phyloP scores from a whole-genome alignment of 2,797 vertebrate genomes.

The Sebastes hopkinsi region DNA sequence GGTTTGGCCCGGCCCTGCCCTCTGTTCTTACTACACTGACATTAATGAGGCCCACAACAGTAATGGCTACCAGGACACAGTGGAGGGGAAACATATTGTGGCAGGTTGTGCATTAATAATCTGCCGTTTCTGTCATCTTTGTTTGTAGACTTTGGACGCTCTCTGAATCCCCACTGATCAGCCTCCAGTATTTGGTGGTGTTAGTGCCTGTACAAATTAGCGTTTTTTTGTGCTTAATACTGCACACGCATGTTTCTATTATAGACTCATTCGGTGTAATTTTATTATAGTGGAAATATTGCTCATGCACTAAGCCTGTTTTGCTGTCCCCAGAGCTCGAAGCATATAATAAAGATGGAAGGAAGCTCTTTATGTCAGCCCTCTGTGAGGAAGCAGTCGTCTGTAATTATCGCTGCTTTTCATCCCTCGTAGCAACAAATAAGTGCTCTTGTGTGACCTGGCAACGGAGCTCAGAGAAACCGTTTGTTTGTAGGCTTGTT shows the following conservation, averaged over 20 bases:
- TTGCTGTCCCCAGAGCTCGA: conserved; percentile 48
- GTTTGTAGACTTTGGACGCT: conserved; percentile 20
- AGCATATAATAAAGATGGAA: conserved; percentile 78
- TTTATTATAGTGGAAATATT: conserved; percentile 50
- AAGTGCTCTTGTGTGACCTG: conserved; percentile 63
- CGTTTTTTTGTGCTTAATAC: neutral
- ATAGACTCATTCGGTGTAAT: conserved; percentile 34
- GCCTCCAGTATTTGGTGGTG: neutral
- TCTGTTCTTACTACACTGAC: conserved; percentile 55
- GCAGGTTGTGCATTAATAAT: conserved; percentile 40
- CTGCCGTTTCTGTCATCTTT: conserved; percentile 21
- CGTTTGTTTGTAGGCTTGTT: conserved; percentile 67
- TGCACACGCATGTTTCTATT: conserved; percentile 3
- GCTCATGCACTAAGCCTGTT: conserved; percentile 41
- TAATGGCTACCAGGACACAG: conserved; percentile 65
- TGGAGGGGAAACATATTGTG: conserved; percentile 11
- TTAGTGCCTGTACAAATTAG: neutral
- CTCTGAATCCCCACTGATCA: neutral
- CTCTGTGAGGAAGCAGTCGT: conserved; percentile 69
- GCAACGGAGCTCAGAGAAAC: conserved; percentile 45
- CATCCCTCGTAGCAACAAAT: conserved; percentile 70
- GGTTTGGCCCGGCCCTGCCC: conserved; percentile 58
- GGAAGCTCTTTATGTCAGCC: conserved; percentile 72
- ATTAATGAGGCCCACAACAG: conserved; percentile 65
- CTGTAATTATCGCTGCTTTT: conserved; percentile 77